Evolutionary conservation across 1,140 invertebrate species (phyloP).

Genomic region (Limonius californicus): DNA sequence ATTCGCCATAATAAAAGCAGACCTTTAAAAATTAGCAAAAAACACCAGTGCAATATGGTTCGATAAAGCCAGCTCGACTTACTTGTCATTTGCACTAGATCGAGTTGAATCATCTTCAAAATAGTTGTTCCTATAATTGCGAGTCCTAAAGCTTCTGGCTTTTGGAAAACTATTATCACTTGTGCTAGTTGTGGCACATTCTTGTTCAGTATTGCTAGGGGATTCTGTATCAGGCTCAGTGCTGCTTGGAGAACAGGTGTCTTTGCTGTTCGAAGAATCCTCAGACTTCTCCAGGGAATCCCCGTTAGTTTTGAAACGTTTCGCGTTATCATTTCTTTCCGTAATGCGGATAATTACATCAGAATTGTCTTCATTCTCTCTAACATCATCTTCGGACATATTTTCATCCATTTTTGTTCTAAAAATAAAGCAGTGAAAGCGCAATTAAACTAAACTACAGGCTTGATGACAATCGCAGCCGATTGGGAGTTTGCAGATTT

Average conservation of each 20-base stretch:
- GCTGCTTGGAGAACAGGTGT: constrained; percentile 31
- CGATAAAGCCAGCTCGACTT: too few species aligned
- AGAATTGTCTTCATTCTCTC: neutral
- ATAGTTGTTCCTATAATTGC: constrained; percentile 28
- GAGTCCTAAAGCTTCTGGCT: constrained; percentile 24
- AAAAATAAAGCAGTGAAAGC: constrained; percentile 32
- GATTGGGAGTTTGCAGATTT: too few species aligned
- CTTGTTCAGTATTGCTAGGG: neutral
- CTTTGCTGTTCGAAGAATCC: constrained; percentile 21
- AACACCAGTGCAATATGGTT: too few species aligned
- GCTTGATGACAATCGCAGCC: neutral
- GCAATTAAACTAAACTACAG: neutral
- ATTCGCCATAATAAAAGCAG: too few species aligned
- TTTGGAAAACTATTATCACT: constrained; percentile 30
- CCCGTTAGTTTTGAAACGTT: constrained; percentile 37
- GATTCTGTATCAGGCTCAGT: constrained; percentile 21
- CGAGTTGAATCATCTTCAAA: constrained; percentile 17
- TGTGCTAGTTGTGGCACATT: constrained; percentile 25
- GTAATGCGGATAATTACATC: neutral
- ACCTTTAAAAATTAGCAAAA: too few species aligned
- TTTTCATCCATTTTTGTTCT: constrained; percentile 41
- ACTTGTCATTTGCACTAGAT: constrained; percentile 18
- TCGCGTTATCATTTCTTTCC: constrained; percentile 28
- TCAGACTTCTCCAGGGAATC: constrained; percentile 24
- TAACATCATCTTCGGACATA: constrained; percentile 30